Conservation (phyloP, 2,113 vertebrate species). For the Xiphophorus hellerii region DNA sequence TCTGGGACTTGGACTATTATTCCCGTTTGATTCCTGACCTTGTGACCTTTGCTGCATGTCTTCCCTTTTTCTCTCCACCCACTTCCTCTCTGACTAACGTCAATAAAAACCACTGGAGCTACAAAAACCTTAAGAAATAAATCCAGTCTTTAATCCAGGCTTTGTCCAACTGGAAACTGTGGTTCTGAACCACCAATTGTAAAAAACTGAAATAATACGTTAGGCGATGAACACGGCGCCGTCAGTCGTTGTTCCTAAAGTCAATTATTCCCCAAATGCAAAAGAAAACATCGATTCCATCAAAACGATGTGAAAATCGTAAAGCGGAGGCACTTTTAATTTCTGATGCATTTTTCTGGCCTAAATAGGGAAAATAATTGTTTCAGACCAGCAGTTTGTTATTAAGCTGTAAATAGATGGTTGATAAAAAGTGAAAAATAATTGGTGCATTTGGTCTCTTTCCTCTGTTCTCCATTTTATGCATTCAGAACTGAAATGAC, state of each 20-base stretch:
- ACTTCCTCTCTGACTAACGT: too few relatives aligned
- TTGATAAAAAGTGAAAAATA: neutral
- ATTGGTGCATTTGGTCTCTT: neutral
- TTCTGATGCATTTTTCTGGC: neutral
- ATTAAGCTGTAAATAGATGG: neutral
- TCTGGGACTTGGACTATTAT: too few relatives aligned
- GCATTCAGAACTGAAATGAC: neutral
- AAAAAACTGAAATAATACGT: neutral
- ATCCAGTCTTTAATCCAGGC: too few relatives aligned
- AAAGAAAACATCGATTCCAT: neutral
- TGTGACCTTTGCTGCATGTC: too few relatives aligned
- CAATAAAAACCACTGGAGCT: too few relatives aligned
- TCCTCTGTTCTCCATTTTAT: neutral
- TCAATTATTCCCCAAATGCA: neutral
- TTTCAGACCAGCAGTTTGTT: neutral
- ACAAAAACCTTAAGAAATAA: too few relatives aligned
- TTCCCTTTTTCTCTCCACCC: too few relatives aligned
- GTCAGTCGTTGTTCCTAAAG: neutral
- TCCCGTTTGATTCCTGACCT: too few relatives aligned
- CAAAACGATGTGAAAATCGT: neutral
- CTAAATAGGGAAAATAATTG: neutral
- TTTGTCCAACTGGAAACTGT: too few relatives aligned
- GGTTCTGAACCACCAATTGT: too few relatives aligned
- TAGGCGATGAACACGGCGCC: neutral
- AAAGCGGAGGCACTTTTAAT: neutral